phyloP scores from a whole-genome alignment of 1,140 invertebrate genomes.

The Nasonia giraulti region DNA sequence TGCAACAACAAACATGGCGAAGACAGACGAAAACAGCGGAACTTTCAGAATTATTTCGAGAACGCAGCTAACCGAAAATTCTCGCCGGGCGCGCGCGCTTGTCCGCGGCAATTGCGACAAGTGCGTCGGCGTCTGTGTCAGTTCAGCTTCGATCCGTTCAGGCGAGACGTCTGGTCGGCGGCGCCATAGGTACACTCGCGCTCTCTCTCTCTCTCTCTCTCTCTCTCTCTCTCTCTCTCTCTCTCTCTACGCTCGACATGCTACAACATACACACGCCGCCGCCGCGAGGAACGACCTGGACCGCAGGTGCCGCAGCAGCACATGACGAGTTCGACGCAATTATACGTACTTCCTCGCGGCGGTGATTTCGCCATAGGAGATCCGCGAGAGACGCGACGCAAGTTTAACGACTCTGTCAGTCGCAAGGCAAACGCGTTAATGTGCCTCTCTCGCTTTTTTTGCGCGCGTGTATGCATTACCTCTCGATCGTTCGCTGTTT shows the following conservation, averaged over 20 bases:
- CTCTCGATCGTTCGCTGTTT: too few species aligned
- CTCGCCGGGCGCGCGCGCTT: constrained; percentile 47
- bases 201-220: not conserved
- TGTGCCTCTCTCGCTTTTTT: not conserved
- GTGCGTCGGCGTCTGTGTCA: constrained; percentile 55
- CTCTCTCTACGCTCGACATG: constrained; percentile 34
- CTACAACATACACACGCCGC: constrained; percentile 46
- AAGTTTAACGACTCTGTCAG: constrained; percentile 57
- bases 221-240: not conserved
- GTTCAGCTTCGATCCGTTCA: constrained; percentile 55
- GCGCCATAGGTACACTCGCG: not conserved
- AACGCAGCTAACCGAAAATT: not conserved
- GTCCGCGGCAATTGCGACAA: not conserved
- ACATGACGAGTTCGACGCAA: constrained; percentile 37
- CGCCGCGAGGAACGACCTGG: constrained; percentile 52
- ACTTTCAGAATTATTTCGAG: too few species aligned
- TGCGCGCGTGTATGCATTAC: not conserved
- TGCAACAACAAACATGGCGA: too few species aligned
- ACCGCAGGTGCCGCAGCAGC: constrained; percentile 48
- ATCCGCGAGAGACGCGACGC: constrained; percentile 55
- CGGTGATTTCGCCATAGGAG: constrained; percentile 25
- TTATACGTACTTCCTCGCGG: constrained; percentile 34
- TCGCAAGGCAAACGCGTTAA: constrained; percentile 52
- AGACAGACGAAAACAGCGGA: too few species aligned
- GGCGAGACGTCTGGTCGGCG: not conserved